Base-by-base conservation (phyloP, 2,888 invertebrate species). In the Volucella bombylans region DNA sequence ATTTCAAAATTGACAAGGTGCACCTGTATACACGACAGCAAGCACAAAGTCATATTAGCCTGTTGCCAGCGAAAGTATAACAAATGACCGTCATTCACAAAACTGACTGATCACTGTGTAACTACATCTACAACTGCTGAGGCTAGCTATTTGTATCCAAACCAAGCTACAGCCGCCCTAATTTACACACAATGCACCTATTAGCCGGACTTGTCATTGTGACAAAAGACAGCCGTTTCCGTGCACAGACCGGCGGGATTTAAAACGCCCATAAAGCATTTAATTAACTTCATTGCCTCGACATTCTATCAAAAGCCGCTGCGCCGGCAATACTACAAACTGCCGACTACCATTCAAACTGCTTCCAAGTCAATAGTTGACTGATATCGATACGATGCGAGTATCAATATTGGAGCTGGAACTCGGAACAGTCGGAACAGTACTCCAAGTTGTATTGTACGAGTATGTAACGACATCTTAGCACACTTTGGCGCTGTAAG, bases 251-350 rank as follows among this genome's bases (percentile, higher is more conserved):
- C 10, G 11, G 71, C 39, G 54, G 68, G 65, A 79, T 69, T 69
- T 71, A 18, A 80, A 67, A 41, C 50, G 72, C 61, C 67, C 74
- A 81, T 76, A 85, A 85, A 80, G 85, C 77, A 81, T 85, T 68
- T 85, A 85, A 85, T 85, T 85, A 80, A 85, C 85, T 85, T 77
- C 72, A 72, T 80, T 64, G 81, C 85, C 57, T 62, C 74, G 71
- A 18, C 76, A 80, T 85, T 85, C 74, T 45, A 71, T 76, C 72
- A 82, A 72, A 68, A 65, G 77, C 55, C 61, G 67, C 61, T 54
- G 72, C 49, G 23, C 23, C 23, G 23, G 4, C 23, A 4, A 23
- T 67, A 61, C 47, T 43, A 41, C 3, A 23, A 61, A 72, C n/a
- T 38, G 14, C 18, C 43, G 47, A 39, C 15, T 15, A 10, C 9